Conservation (phyloP, 2,888 invertebrate genomes). For the Caenorhabditis imperialis region DNA sequence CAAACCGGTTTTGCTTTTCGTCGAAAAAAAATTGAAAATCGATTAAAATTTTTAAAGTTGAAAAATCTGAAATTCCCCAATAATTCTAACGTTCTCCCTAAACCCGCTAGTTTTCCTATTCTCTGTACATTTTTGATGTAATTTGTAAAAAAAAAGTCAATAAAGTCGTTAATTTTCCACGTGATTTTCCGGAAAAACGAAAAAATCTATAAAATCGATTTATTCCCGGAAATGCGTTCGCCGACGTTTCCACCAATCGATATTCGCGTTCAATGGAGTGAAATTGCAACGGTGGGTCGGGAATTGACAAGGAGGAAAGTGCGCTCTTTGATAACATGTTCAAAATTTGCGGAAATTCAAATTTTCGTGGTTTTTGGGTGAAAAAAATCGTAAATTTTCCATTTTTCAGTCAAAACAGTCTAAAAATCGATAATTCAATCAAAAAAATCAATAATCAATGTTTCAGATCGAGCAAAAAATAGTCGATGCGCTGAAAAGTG, state of each 20-base stretch:
- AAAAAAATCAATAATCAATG: neutral
- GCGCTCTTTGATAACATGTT: no score
- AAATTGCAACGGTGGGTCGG: slow-evolving; percentile 4
- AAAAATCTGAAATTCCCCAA: no score
- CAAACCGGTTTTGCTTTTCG: slow-evolving; percentile 40
- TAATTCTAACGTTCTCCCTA: no score
- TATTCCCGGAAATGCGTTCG: slow-evolving; percentile 9
- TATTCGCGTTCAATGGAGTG: slow-evolving; percentile 34
- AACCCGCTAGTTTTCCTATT: no score
- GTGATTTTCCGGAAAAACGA: neutral
- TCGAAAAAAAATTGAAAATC: no score
- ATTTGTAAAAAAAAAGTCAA: no score
- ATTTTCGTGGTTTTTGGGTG: no score
- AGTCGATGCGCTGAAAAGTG: slow-evolving; percentile 17
- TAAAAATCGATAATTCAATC: neutral
- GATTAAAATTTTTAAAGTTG: no score
- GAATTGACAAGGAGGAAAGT: no score
- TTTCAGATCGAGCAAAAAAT: slow-evolving; percentile 24
- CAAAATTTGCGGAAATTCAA: no score
- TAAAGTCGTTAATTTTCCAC: no score
- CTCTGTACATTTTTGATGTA: no score
- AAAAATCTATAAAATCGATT: neutral
- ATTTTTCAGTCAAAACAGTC: neutral
- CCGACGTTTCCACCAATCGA: slow-evolving; percentile 15
- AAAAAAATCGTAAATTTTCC: neutral